These are phyloP conservation scores for Neolamprologus kungweensis DNA, from an alignment of 2,113 vertebrate genomes.

Conservation along the genomic window DNA sequence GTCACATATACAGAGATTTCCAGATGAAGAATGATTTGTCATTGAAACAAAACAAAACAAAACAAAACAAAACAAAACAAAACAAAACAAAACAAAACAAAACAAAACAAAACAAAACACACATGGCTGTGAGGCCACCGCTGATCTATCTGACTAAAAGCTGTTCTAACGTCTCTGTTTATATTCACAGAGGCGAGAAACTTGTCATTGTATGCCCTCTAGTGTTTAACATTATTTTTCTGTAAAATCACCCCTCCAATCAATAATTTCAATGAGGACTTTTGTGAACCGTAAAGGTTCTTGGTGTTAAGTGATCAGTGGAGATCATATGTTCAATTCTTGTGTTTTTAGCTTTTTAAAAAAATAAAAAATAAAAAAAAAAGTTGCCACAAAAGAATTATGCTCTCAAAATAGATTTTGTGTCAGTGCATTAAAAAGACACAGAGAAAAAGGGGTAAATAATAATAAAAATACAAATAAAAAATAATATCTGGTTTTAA, in stretches of 20 bases:
- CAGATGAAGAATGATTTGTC: neutral
- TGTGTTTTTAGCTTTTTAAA: neutral
- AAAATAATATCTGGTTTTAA: neutral
- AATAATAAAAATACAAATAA: neutral
- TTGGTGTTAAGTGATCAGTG: neutral
- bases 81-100: neutral
- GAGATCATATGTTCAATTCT: neutral
- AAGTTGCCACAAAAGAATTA: neutral
- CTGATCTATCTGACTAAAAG: neutral
- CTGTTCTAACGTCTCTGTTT: neutral
- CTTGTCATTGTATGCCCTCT: neutral
- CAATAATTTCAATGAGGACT: neutral
- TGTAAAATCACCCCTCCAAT: accelerated
- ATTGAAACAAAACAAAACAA: neutral
- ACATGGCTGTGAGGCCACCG: neutral
- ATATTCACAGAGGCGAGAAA: neutral
- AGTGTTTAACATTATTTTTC: neutral
- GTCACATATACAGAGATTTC: neutral
- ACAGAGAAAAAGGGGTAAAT: neutral
- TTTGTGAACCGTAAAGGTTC: accelerated
- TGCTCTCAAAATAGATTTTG: neutral
- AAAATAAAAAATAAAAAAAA: no score
- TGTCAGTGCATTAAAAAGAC: neutral
- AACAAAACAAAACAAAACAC: accelerated
- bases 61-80: neutral